Conservation (phyloP, 2,113 vertebrate species). For the Hyperopisus bebe region DNA sequence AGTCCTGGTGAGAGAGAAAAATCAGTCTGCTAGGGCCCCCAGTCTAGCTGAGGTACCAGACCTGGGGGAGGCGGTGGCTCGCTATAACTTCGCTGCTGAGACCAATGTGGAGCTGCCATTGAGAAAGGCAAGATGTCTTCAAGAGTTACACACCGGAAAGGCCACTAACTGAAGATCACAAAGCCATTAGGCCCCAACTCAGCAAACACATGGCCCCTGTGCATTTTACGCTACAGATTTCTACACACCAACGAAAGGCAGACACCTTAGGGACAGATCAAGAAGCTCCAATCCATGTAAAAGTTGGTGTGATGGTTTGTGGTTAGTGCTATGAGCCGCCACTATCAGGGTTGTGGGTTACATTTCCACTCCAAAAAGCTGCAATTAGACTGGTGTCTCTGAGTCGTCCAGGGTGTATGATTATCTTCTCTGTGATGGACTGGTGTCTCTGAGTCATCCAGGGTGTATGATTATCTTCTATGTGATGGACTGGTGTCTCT, state of each 20-base stretch:
- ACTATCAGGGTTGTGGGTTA: neutral
- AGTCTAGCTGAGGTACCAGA: slow-evolving; percentile 72
- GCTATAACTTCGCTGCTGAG: slow-evolving; percentile 79
- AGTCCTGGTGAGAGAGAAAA: slow-evolving; percentile 64
- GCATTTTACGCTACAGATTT: neutral
- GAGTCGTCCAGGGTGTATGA: neutral
- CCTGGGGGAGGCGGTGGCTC: slow-evolving; percentile 78
- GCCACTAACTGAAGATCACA: neutral
- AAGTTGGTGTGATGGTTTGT: neutral
- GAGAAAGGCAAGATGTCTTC: slow-evolving; percentile 63
- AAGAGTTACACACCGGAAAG: neutral
- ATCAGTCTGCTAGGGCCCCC: slow-evolving; percentile 73
- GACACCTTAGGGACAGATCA: neutral
- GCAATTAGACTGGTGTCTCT: neutral
- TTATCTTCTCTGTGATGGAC: too few species aligned
- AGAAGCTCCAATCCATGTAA: neutral
- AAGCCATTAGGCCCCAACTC: neutral
- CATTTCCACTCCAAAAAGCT: neutral
- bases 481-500: too few species aligned
- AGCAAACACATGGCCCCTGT: neutral
- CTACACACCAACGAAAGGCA: neutral
- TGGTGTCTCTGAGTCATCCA: too few species aligned
- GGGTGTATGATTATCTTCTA: too few species aligned
- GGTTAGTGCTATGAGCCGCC: neutral
- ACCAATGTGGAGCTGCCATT: slow-evolving; percentile 79